These are phyloP conservation scores for Mus minutoides DNA, from an alignment of 2,797 vertebrate genomes.

Conservation along the genomic window DNA sequence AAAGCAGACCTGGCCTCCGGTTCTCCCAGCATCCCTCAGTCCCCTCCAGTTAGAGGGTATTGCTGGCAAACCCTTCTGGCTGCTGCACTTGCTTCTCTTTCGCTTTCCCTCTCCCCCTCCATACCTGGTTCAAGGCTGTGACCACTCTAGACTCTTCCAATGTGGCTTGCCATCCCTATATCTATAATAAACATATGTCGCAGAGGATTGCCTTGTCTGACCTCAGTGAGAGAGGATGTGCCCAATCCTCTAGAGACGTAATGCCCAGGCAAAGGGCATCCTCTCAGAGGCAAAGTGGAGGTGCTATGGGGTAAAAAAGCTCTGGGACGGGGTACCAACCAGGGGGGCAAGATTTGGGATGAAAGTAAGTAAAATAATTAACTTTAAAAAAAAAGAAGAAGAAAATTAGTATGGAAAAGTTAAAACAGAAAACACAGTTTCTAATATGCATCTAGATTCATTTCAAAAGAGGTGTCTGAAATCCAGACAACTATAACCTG, in stretches of 20 bases:
- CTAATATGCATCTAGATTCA: background rate
- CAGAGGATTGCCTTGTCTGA: background rate
- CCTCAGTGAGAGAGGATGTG: background rate
- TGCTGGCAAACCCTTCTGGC: background rate
- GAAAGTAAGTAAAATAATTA: background rate
- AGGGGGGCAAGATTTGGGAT: background rate
- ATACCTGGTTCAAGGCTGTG: background rate
- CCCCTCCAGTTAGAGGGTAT: background rate
- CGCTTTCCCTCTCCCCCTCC: background rate
- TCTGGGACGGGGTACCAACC: background rate
- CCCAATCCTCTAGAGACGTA: background rate
- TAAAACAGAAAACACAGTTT: conserved; percentile 34
- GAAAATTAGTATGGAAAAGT: background rate
- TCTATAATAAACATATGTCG: background rate
- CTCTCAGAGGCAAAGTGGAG: background rate
- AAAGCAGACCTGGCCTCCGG: background rate
- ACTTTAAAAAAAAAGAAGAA: too few species aligned
- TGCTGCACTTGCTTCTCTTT: background rate
- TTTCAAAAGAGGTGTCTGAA: conserved; percentile 16
- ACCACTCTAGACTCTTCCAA: background rate
- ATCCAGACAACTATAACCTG: background rate
- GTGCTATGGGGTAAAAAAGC: background rate
- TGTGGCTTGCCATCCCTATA: background rate
- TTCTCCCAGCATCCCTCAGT: background rate
- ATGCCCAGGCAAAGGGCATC: background rate